Evolutionary conservation across 2,888 invertebrate genomes (phyloP).

Genomic region (Hydropsyche betteni): DNA sequence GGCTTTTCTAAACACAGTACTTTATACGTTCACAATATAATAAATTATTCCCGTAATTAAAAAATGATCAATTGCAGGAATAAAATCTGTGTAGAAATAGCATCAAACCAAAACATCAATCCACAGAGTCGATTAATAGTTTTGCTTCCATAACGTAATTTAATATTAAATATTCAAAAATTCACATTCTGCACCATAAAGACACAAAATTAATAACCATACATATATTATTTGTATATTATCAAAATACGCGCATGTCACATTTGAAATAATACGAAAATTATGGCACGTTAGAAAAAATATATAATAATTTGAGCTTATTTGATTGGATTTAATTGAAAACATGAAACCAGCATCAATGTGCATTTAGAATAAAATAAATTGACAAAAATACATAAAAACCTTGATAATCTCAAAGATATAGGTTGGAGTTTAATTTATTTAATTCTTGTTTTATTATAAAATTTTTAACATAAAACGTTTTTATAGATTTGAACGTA

Average conservation of each 20-base stretch:
- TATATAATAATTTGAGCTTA: background rate
- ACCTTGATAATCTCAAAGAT: too few species aligned
- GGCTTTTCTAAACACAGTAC: background rate
- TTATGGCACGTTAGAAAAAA: conserved; percentile 9
- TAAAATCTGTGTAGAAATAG: conserved; percentile 17
- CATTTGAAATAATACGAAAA: background rate
- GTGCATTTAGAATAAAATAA: too few species aligned
- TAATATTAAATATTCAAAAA: background rate
- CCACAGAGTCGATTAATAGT: conserved; percentile 5
- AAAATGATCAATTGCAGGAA: background rate
- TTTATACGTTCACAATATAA: conserved; percentile 7
- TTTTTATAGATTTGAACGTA: too few species aligned
- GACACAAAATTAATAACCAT: conserved; percentile 33
- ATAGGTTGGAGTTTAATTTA: too few species aligned
- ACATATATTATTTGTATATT: background rate
- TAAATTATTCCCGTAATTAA: background rate
- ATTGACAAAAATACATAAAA: too few species aligned
- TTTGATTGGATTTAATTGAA: too few species aligned
- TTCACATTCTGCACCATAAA: conserved; percentile 30
- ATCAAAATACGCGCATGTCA: background rate
- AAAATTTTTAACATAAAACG: too few species aligned
- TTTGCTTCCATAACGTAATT: background rate
- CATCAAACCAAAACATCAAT: conserved; percentile 20
- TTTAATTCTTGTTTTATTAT: too few species aligned
- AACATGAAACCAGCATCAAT: too few species aligned